Evolutionary conservation across 2,797 vertebrate genomes (phyloP).

Genomic region (Arctocebus calabarensis): DNA sequence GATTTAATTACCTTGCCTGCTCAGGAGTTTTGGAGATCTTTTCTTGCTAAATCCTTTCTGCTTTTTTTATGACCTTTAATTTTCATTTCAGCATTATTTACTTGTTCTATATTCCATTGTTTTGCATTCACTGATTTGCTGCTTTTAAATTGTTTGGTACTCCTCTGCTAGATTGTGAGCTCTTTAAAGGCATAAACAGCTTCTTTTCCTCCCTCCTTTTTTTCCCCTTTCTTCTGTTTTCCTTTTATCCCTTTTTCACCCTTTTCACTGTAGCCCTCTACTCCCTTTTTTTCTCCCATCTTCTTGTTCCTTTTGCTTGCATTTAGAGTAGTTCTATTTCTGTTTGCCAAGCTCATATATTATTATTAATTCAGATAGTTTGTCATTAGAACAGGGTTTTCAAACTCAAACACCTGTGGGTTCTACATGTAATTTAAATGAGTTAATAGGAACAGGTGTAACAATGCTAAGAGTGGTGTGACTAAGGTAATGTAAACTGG

Average conservation of each 20-base stretch:
- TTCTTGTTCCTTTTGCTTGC: constrained; percentile 2
- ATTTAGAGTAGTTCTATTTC: neutral
- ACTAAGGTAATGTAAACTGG: neutral
- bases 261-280: neutral
- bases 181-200: constrained; percentile 1
- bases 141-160: neutral
- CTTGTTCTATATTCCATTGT: neutral
- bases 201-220: neutral
- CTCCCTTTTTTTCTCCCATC: neutral
- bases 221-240: neutral
- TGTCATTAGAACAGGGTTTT: constrained; percentile 3
- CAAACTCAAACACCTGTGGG: neutral
- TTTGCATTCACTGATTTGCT: constrained; percentile 16
- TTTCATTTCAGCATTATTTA: neutral
- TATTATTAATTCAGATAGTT: neutral
- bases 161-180: neutral
- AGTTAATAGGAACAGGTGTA: neutral
- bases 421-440: neutral
- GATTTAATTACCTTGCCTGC: neutral
- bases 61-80: neutral
- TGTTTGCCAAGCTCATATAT: neutral
- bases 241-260: neutral
- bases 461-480: neutral
- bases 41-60: neutral
- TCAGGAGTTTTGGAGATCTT: neutral